Conservation (phyloP, 2,888 invertebrate species). For the Polyommatus icarus region DNA sequence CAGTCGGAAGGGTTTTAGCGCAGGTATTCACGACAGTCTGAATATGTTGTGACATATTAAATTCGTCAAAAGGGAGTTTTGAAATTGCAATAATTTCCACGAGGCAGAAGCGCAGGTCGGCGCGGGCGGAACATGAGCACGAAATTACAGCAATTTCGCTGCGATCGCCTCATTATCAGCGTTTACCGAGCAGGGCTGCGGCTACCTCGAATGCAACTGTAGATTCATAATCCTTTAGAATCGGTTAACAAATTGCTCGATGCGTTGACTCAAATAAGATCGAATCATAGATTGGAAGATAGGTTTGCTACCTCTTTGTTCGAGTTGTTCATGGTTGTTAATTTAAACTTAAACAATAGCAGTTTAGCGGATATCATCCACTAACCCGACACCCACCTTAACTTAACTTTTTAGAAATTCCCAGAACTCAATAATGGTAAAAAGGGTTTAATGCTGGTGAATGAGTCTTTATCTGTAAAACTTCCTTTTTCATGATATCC, state of each 20-base stretch:
- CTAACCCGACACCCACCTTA: neutral
- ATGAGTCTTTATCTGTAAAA: neutral
- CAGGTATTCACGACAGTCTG: neutral
- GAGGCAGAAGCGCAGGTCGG: slow-evolving; percentile 21
- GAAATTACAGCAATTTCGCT: slow-evolving; percentile 42
- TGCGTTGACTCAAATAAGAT: no score
- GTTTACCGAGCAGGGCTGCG: slow-evolving; percentile 40
- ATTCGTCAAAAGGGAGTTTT: neutral
- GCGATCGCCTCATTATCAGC: slow-evolving; percentile 43
- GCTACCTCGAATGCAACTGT: slow-evolving; percentile 38
- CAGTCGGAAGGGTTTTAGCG: neutral
- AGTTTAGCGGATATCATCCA: neutral
- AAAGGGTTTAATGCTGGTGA: neutral
- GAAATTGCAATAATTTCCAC: slow-evolving; percentile 25
- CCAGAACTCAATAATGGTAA: neutral
- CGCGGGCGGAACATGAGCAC: slow-evolving; percentile 37
- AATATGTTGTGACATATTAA: slow-evolving; percentile 11
- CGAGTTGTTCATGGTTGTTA: no score
- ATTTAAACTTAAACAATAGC: neutral
- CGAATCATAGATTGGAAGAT: no score
- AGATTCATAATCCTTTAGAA: neutral
- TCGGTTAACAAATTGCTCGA: neutral
- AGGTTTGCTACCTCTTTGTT: no score
- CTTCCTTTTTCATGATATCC: neutral
- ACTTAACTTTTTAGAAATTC: neutral